Base-by-base conservation (phyloP, 2,888 invertebrate genomes). In the Lithophane semibrunnea region DNA sequence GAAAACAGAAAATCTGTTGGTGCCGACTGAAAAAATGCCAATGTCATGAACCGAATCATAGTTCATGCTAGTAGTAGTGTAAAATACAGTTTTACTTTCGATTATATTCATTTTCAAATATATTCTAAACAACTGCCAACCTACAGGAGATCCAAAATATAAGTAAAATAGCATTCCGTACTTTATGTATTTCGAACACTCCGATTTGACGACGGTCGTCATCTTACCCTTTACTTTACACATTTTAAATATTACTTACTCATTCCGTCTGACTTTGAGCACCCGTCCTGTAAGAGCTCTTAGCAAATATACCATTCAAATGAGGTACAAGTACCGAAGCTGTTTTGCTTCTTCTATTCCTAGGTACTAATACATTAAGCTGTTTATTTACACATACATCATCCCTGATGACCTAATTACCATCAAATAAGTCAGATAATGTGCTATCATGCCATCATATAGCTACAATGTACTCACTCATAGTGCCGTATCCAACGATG, bases 401-500 rank as follows among this genome's bases (percentile, higher is more conserved):
- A 49, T 56, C 21, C 10, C 29, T 24, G 44, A 47, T 64, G 24
- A 37, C 9, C 24, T 60, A 68, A 64, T 60, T 52, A 77, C 37
- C 47, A 64, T 18, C 56, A 37, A 29, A 72, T 49, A 42, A 16
- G 13, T 47, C 13, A 66, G 13, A 54, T 13, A 66, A 66, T 47
- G 29, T 49, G 37, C 9, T 58, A 18, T 81, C 52, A 58, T 2
- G 9, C n/a, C 52, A 44, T 37, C 7, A 21, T 12, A n/a, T 21
- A 56, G 0, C 29, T 21, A 63, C 18, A 69, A 65, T 52, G 44
- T 80, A 92, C 93, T 92, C 84, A 95, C 95, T 94, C 92, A 95
- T 93, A 13, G 90, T 90, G 69, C 93, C 95, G 67, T 95, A 95
- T 42, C 95, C 95, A 49, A 93, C 92, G 75, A 94, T 93, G 78